phyloP scores from a whole-genome alignment of 2,888 invertebrate genomes.

The Drosophila pegasa region DNA sequence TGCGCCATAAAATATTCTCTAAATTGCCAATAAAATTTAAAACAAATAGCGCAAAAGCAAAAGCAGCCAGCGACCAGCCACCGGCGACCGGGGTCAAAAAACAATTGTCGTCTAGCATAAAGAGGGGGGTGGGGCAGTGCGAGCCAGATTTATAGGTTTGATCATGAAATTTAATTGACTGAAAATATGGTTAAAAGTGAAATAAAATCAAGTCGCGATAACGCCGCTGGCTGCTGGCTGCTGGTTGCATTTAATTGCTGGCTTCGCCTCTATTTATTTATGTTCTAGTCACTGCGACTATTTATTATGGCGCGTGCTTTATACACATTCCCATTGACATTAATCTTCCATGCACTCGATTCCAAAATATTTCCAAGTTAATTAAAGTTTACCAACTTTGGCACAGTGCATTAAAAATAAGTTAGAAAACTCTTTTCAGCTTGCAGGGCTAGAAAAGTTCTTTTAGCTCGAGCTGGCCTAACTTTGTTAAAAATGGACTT shows the following conservation, averaged over 20 bases:
- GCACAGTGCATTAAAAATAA: not conserved
- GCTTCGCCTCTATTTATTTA: slow-evolving; percentile 43
- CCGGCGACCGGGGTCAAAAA: slow-evolving; percentile 44
- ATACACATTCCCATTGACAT: slow-evolving; percentile 14
- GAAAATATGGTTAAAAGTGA: slow-evolving; percentile 76
- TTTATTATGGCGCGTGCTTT: slow-evolving; percentile 24
- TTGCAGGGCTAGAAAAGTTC: not conserved
- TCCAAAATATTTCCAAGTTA: slow-evolving; percentile 5
- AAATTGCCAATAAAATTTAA: slow-evolving; percentile 81
- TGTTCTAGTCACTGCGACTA: slow-evolving; percentile 31
- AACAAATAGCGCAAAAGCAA: slow-evolving; percentile 64
- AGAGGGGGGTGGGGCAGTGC: slow-evolving; percentile 18
- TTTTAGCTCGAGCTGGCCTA: not conserved
- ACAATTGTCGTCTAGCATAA: slow-evolving; percentile 54
- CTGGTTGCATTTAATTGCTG: slow-evolving; percentile 50
- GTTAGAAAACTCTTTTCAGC: not conserved
- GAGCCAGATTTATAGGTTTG: slow-evolving; percentile 78
- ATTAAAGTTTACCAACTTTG: slow-evolving; percentile 11
- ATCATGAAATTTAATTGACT: slow-evolving; percentile 84
- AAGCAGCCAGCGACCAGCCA: slow-evolving; percentile 36
- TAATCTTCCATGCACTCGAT: slow-evolving; percentile 18
- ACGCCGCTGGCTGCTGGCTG: slow-evolving; percentile 23
- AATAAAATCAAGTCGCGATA: slow-evolving; percentile 45
- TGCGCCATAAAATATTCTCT: slow-evolving; percentile 73
- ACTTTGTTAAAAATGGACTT: not conserved